Base-by-base conservation (phyloP, 2,797 vertebrate species). In the Anguilla obscura region DNA sequence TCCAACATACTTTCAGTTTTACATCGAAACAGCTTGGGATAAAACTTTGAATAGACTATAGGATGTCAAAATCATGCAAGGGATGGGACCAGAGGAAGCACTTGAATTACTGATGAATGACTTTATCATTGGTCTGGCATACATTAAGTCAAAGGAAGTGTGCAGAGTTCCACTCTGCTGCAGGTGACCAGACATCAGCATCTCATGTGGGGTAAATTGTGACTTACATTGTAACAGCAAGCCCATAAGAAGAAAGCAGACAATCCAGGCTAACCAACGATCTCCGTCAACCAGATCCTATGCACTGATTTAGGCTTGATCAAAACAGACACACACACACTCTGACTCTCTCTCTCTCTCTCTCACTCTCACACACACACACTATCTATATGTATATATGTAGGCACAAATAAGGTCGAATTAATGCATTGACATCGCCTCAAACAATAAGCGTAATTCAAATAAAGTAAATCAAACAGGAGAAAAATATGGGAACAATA, bases 281-380 rank as follows among this genome's bases (percentile, higher is more conserved):
- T 16, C 30, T 48, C 12, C 3, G 45, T 45, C 36, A 40, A 21
- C 14, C 76, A 45, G 0, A 45, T 45, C 36, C 16, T 6, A 80
- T 80, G 14, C 76, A 80, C 6, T 48, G 76, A 76, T 80, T 45
- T 80, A 48, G 76, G 76, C 33, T 45, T 80, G 16, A 80, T 74
- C 30, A 74, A 74, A 16, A 74, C 27, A 33, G 27, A 74, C 1
- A 36, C 30, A 69, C 30, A 69, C 63, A 7, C 63, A 71, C 27
- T 30, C 66, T 30, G 1, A 7, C 63, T 24, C 63, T 7, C 63
- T 8, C 63, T 24, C 63, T 24, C 63, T 3, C 24, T 24, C 63
- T 3, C 63, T 24, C 18, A 3, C 54, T n/a, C 66, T n/a, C 71
- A 36, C n/a, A 74, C 27, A 74, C 3, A n/a, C 63, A 69, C 0